These are phyloP conservation scores for Labroides dimidiatus DNA, from an alignment of 2,797 vertebrate species.

Conservation along the genomic window DNA sequence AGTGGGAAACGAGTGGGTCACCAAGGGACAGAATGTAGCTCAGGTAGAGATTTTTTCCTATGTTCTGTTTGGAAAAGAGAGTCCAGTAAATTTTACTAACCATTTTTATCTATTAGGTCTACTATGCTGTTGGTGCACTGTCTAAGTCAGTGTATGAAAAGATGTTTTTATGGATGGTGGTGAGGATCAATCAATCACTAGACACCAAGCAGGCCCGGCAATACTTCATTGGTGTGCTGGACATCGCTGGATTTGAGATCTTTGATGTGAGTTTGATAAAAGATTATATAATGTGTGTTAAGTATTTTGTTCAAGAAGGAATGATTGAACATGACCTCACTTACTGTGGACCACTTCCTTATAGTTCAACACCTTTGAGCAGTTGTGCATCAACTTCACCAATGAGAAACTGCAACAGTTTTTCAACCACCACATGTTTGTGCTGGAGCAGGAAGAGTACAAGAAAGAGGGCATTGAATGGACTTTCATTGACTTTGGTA, in stretches of 20 bases:
- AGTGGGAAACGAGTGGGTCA: constrained; percentile 93
- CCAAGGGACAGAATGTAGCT: constrained; percentile 91
- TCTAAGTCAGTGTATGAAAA: constrained; percentile 89
- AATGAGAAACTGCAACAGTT: constrained; percentile 90
- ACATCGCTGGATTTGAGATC: constrained; percentile 92
- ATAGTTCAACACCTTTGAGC: constrained; percentile 91
- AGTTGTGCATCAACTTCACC: constrained; percentile 93
- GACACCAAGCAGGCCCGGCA: constrained; percentile 90
- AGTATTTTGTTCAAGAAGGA: background rate
- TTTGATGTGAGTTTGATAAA: constrained; percentile 87
- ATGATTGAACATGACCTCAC: background rate
- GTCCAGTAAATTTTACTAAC: background rate
- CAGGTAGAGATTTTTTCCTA: constrained; percentile 78
- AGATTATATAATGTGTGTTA: background rate
- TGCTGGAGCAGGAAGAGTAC: constrained; percentile 88
- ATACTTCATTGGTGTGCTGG: constrained; percentile 91
- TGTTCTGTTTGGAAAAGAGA: background rate
- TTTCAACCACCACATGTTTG: constrained; percentile 90
- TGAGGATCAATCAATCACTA: constrained; percentile 89
- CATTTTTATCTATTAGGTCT: constrained; percentile 69
- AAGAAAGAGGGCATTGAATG: constrained; percentile 86
- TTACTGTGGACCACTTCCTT: no score
- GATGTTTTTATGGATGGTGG: constrained; percentile 92
- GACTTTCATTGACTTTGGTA: constrained; percentile 84
- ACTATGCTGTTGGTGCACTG: constrained; percentile 86